Base-by-base conservation (phyloP, 64 coral and sea anemone genomes). In the Pocillopora damicornis region DNA sequence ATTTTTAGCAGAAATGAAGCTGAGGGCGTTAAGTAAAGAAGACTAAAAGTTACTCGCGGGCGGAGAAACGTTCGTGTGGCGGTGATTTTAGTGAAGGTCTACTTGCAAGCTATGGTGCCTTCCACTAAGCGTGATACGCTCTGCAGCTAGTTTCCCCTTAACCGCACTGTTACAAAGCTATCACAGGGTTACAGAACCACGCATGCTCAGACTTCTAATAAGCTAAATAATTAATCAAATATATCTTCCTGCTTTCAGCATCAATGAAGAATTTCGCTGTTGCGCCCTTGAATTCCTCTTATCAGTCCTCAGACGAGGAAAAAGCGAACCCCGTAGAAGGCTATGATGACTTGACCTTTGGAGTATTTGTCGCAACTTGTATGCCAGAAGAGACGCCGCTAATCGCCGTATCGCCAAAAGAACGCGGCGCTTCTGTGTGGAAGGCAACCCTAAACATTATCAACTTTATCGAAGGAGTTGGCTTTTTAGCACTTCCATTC, bases 391-490 rank as follows among this genome's bases (percentile, higher is more conserved):
- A 22, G 23, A 69, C 66, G 66, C 66, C 18, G 20, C 66, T 69
- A 18, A 69, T 69, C 23, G 22, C 17, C 0, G 42, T 2, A 51
- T 51, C 42, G 42, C 66, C 23, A 0, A 23, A 69, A 4, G 7
- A n/a, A 20, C 51, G 76, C 25, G 51, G 76, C 10, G 76, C 76
- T 79, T 79, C 76, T 22, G 76, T 79, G 76, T 85, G 81, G 63
- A 85, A 73, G 42, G 81, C 81, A 18, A 68, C 67, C 15, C 61
- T 66, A 1, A 85, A 85, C 81, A 85, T 73, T 11, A 85, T 85
- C 67, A 85, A 85, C 63, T 85, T 68, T 18, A 85, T 85, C 13
- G 81, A 85, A 73, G 81, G 81, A 2, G 67, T 85, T 42, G 81
- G 81, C 15, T 85, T 85, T 35, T 85, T 85, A 22, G 81, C 81